A percentile compares a stretch with the other conserved stretches of the same genome.
phyloP scores from a whole-genome alignment of 2,888 invertebrate species.

The Ennomos fuscantarius region DNA sequence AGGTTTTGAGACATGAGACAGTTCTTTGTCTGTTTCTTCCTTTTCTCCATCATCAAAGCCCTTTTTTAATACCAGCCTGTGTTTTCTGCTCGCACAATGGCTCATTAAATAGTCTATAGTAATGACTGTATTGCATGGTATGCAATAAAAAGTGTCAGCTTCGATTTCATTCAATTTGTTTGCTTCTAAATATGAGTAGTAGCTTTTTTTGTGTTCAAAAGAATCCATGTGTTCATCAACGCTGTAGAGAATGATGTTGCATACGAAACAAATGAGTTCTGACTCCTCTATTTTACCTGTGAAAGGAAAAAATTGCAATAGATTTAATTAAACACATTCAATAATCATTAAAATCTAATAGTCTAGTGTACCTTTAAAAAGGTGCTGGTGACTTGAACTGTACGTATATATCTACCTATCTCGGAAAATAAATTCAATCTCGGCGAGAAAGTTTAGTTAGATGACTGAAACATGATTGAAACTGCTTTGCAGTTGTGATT shows the following conservation, averaged over 20 bases:
- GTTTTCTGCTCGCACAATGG: conserved; percentile 28
- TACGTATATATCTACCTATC: too few species aligned
- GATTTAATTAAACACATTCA: too few species aligned
- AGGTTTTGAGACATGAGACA: background rate
- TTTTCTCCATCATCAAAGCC: background rate
- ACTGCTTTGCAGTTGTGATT: too few species aligned
- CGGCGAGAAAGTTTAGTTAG: too few species aligned
- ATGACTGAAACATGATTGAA: too few species aligned
- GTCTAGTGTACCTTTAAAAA: too few species aligned
- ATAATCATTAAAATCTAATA: too few species aligned
- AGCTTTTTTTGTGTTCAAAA: conserved; percentile 27
- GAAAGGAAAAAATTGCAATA: too few species aligned
- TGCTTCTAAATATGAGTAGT: conserved; percentile 27
- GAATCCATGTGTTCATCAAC: conserved; percentile 23
- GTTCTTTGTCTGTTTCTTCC: background rate
- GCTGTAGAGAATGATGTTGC: conserved; percentile 18
- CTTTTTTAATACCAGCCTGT: conserved; percentile 3
- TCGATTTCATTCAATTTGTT: conserved; percentile 33
- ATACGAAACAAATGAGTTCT: conserved; percentile 32
- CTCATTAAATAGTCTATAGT: conserved; percentile 26
- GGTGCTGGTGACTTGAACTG: too few species aligned
- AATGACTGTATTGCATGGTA: conserved; percentile 30
- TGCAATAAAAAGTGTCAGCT: conserved; percentile 28
- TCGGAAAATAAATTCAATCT: too few species aligned
- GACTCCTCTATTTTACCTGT: conserved; percentile 3